Evolutionary conservation across 92 coral and sea anemone genomes (phyloP), one percentile per base, ranked within the genome.

Genomic region (Siderastrea radians): DNA sequence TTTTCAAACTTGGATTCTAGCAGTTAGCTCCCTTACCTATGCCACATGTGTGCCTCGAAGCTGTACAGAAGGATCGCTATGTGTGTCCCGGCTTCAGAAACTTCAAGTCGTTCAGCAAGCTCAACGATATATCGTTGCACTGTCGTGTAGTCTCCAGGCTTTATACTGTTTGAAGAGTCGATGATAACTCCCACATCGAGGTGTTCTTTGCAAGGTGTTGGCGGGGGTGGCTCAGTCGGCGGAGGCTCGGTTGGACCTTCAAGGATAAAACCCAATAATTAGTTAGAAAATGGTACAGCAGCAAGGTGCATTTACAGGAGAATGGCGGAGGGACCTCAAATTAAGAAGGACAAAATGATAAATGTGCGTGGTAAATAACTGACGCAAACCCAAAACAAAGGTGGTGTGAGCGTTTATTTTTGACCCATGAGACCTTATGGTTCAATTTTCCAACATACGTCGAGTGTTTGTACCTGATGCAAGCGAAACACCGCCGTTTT

Each of bases 21-120:
- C 38, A 26, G 38, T 26, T 26, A 26, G 38, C 38, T 26, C 38
- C 38, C 38, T 26, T 19, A 74, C 78, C 62, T 74, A 68, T 82
- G 43, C 52, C 49, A 16, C 4, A 46, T 46, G 48, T 83, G 87
- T 10, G 87, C 79, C 55, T 83, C 87, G 17, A 17, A 83, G 62
- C 79, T 83, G 87, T 83, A 83, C 43, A 83, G 57, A 45, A 83
- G 49, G 2, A 83, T 72, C 6, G 87, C 87, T 79, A 83, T 73
- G 26, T 83, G 87, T 19, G 87, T 83, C 8, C 87, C 87, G 7
- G 59, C 58, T 49, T 72, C 79, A 0, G 79, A 72, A 3, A 83
- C 47, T 3, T 83, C 49, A 8, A 83, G 79, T 61, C 79, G 72
- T 49, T 72, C 26, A 58, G 61, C 79, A 51, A 81, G 75, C 15